Percentiles rank a stretch among this genome's conserved stretches.
Evolutionary conservation across 2,888 invertebrate genomes (phyloP).

Genomic region (Caenorhabditis sinica): DNA sequence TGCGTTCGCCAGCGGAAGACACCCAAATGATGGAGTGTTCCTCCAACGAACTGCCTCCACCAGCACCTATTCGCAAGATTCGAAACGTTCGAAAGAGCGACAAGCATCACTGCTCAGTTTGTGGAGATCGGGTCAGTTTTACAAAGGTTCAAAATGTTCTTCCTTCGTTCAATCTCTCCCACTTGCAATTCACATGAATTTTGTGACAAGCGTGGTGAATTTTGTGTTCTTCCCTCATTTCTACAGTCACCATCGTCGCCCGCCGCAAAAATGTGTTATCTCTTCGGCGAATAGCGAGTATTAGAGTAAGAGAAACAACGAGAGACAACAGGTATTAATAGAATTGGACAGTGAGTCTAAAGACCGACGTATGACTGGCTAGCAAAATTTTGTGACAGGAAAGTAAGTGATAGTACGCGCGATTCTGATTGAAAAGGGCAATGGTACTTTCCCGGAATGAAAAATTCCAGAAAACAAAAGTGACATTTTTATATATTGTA

Average conservation of each 20-base stretch:
- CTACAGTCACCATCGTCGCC: neutral
- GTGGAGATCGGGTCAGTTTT: constrained; percentile 74
- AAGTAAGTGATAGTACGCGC: constrained; percentile 24
- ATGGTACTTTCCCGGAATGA: neutral
- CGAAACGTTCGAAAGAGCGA: constrained; percentile 76
- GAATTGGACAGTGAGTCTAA: constrained; percentile 29
- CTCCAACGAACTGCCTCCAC: constrained; percentile 37
- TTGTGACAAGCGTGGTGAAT: neutral
- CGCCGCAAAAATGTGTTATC: constrained; percentile 37
- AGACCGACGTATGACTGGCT: constrained; percentile 33
- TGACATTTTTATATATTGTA: no score
- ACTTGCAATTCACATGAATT: constrained; percentile 18
- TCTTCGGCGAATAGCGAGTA: constrained; percentile 54
- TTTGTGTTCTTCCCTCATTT: constrained; percentile 19
- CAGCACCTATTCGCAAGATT: constrained; percentile 69
- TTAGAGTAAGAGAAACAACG: constrained; percentile 7
- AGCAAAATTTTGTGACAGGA: constrained; percentile 23
- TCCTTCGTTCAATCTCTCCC: no score
- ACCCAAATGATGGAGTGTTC: constrained; percentile 59
- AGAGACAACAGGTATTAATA: constrained; percentile 38
- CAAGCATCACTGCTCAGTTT: constrained; percentile 74
- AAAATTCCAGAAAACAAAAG: neutral
- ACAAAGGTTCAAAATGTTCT: constrained; percentile 33
- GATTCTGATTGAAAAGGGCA: constrained; percentile 11
- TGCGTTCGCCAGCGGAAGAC: constrained; percentile 52